These are phyloP conservation scores for Salpingus planirostris DNA, from an alignment of 2,888 invertebrate species.

Conservation along the genomic window DNA sequence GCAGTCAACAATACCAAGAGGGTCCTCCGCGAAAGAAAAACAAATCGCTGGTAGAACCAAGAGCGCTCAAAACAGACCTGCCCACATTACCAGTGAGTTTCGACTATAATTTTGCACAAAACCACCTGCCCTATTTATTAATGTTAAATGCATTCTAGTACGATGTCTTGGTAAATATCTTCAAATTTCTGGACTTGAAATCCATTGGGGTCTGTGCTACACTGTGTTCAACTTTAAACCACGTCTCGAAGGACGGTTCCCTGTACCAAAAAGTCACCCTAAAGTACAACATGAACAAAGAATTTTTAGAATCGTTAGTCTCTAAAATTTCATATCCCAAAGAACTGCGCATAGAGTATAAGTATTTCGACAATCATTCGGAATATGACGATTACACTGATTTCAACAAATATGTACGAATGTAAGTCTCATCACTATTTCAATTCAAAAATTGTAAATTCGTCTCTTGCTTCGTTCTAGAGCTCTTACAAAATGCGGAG, in stretches of 20 bases:
- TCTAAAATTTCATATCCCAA: slow-evolving; percentile 25
- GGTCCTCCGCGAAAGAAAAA: slow-evolving; percentile 20
- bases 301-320: slow-evolving; percentile 26
- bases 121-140: slow-evolving; percentile 2
- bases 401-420: slow-evolving; percentile 23
- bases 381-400: slow-evolving; percentile 22
- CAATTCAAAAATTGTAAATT: background rate
- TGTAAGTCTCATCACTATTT: slow-evolving; percentile 22
- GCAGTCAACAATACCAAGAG: too few relatives aligned
- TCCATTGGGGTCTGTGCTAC: slow-evolving; percentile 25
- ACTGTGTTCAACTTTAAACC: slow-evolving; percentile 26
- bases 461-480: slow-evolving; percentile 17
- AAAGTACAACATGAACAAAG: slow-evolving; percentile 27
- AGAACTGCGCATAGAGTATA: slow-evolving; percentile 25
- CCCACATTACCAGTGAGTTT: slow-evolving; percentile 19
- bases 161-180: slow-evolving; percentile 24
- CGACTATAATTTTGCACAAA: too few relatives aligned
- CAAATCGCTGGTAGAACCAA: slow-evolving; percentile 8
- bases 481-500: slow-evolving; percentile 24
- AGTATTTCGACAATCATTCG: slow-evolving; percentile 20
- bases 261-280: slow-evolving; percentile 26
- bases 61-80: slow-evolving; percentile 4
- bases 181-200: slow-evolving; percentile 26
- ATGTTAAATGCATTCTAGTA: slow-evolving; percentile 19
- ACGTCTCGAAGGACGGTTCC: slow-evolving; percentile 24